Base-by-base conservation (phyloP, 2,113 vertebrate genomes). In the Cichladusa arquata region DNA sequence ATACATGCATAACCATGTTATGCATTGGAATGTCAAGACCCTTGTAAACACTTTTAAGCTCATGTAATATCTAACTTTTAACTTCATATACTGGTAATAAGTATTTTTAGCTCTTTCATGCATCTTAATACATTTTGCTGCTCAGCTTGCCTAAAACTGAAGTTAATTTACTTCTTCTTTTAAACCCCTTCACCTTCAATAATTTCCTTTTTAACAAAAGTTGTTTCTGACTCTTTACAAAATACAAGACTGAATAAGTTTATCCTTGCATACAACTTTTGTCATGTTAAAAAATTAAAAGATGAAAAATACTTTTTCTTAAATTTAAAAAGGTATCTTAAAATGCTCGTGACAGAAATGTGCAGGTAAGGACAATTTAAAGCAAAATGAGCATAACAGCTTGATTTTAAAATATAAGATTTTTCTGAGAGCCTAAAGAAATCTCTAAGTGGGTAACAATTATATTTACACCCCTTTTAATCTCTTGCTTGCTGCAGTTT, bases 1-100 rank as follows among this genome's bases (percentile, higher is more conserved):
- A 18, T 5, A 8, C 1, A 0, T 40, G 6, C 7, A 16, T 80
- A 40, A 56, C 5, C 8, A 4, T 51, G 10, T 48, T 72, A 31
- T 20, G 34, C 8, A 38, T 33, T 54, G 40, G 53, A 40, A 82
- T 56, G 7, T 16, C 6, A 56, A 44, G 34, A 12, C 29, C 44
- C 44, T 74, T 86, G 53, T 56, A 66, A 62, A 67, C 19, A 31
- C 12, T 33, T 83, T 60, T 57, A 53, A 23, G 33, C 20, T 85
- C 16, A 9, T 13, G 9, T 36, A 25, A 44, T 19, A 18, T 65
- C 23, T 54, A 53, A 67, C 19, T 60, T 81, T 60, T 45, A n/a
- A 74, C 24, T 67, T 81, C 7, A 8, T 40, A 20, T 70, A 54
- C 9, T 29, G 19, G 12, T 38, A 62, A 48, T 29, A 22, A 64